Evolutionary conservation across 2,113 vertebrate genomes (phyloP).

Genomic region (Marcusenius ussheri): DNA sequence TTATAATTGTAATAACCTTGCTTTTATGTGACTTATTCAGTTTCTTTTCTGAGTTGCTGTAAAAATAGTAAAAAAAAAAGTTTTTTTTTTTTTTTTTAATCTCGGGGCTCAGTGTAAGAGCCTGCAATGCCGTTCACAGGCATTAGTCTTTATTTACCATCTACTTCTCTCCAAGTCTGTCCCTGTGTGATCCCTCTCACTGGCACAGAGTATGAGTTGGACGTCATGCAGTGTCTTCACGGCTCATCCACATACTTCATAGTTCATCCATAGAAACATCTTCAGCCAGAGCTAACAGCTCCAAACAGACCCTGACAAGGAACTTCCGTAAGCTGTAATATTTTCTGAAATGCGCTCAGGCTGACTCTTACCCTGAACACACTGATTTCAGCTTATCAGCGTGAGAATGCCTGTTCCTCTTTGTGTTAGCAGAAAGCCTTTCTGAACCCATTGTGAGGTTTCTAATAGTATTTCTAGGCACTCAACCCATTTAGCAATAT

Average conservation of each 20-base stretch:
- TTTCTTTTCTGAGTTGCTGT: background rate
- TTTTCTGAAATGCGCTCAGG: background rate
- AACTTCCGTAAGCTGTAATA: background rate
- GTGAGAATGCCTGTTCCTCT: background rate
- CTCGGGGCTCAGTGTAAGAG: background rate
- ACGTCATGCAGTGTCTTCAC: background rate
- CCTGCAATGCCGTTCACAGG: background rate
- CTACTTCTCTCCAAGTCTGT: background rate
- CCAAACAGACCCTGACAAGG: background rate
- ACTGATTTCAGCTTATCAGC: background rate
- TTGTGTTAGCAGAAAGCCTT: conserved; percentile 1
- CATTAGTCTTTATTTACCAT: background rate
- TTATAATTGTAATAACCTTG: background rate
- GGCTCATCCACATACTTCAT: too few species aligned
- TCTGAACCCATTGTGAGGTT: background rate
- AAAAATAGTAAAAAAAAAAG: background rate
- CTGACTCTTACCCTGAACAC: background rate
- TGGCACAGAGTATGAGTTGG: background rate
- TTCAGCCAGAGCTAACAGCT: background rate
- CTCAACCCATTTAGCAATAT: conserved; percentile 11
- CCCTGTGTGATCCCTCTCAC: background rate
- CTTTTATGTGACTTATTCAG: background rate
- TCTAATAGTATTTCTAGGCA: background rate
- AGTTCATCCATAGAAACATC: background rate
- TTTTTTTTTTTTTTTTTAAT: background rate